Conservation (phyloP, 1,140 invertebrate genomes). For the Eriosoma lanigerum region DNA sequence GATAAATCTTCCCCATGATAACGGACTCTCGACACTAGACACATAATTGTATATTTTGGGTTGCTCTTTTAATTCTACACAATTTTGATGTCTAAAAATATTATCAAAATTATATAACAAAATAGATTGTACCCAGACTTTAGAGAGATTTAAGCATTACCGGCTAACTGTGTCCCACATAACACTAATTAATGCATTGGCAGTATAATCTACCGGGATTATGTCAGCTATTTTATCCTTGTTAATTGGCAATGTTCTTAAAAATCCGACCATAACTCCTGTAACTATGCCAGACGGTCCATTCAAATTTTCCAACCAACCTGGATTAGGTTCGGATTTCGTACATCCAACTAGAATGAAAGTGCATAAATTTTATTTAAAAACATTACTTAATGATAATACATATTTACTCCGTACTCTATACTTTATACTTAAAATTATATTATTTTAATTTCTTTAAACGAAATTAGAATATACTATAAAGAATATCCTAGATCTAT, state of each 20-base stretch:
- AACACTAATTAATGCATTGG: no score
- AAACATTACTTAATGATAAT: no score
- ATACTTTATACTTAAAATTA: no score
- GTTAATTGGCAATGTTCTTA: not conserved
- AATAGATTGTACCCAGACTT: no score
- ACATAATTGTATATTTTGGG: conserved; percentile 24
- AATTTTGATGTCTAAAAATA: not conserved
- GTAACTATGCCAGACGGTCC: not conserved
- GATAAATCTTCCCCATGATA: not conserved
- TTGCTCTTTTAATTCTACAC: no score
- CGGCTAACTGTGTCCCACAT: no score
- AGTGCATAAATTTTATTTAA: no score
- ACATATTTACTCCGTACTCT: no score
- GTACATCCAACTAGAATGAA: not conserved
- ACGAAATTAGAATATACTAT: no score
- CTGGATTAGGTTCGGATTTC: not conserved
- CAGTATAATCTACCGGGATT: conserved; percentile 18
- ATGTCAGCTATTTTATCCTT: not conserved
- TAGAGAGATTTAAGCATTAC: no score
- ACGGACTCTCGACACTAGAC: not conserved
- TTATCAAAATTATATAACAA: not conserved
- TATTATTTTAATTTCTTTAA: no score
- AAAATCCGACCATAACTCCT: not conserved
- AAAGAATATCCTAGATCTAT: no score
- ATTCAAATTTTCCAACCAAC: not conserved